Evolutionary conservation across 1,140 invertebrate species (phyloP), one percentile per base, ranked within the genome.

Genomic region (Caerostris extrusa): DNA sequence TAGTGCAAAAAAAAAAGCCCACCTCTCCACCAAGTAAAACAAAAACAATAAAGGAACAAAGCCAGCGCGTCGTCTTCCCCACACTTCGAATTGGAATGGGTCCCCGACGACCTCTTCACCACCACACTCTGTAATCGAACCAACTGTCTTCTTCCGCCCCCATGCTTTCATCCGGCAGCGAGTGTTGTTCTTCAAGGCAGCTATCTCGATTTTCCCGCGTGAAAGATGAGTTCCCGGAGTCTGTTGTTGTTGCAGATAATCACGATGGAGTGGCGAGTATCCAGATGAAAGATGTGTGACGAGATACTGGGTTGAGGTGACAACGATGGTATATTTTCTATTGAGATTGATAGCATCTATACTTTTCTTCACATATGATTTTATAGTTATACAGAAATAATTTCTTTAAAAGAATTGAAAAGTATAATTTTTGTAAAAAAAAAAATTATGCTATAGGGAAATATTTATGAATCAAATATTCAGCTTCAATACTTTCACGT

Each of bases 111-210:
- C n/a, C 57, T 56, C 56, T 69, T 85, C 90, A 69, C 90, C 90
- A 56, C 90, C 85, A 92, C 60, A 92, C 90, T 34, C 60, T 50
- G 90, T 92, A 92, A 92, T 92, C 90, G 82, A 92, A 92, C 17
- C 55, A 90, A 77, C 8, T 50, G n/a, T 53, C 53, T 8, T 55
- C 88, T 87, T 34, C 17, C 7, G 55, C 34, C 83, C 57, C 34
- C 56, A 58, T 85, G 14, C 55, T 85, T 7, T 60, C 12, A 53
- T 50, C 71, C 71, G 61, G 61, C 61, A 77, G 12, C 50, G 53
- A 55, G 64, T 89, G n/a, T 82, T 61, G n/a, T 61, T 91, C 90
- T 82, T 61, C 58, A 7, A 53, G 57, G 60, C 19, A 50, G 34
- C 57, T 60, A 91, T 91, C 90, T 91, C 77, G 69, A 91, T 91